Conservation (phyloP, 1,140 invertebrate genomes). For the Melanaphis sacchari region DNA sequence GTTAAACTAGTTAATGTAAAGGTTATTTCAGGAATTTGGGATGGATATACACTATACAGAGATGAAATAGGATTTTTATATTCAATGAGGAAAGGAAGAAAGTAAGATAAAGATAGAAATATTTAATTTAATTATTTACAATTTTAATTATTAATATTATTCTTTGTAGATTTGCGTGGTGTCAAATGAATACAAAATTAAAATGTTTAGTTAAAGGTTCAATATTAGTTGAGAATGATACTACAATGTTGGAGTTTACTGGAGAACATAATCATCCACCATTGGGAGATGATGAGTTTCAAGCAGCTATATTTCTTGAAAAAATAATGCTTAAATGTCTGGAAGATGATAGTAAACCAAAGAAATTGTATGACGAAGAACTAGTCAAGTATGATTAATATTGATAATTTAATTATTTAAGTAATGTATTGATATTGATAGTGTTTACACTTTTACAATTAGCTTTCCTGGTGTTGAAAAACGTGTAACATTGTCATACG, state of each 20-base stretch:
- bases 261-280: slow-evolving; percentile 51
- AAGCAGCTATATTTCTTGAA: slow-evolving; percentile 55
- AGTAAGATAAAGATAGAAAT: slow-evolving; percentile 22
- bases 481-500: slow-evolving; percentile 31
- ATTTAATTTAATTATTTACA: neutral
- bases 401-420: neutral
- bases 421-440: neutral
- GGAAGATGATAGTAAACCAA: slow-evolving; percentile 46
- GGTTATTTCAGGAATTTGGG: slow-evolving; percentile 34
- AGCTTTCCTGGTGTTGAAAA: slow-evolving; percentile 51
- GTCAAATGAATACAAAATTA: slow-evolving; percentile 51
- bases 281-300: slow-evolving; percentile 42
- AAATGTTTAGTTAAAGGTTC: slow-evolving; percentile 52
- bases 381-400: slow-evolving; percentile 37
- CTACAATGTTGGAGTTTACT: slow-evolving; percentile 29
- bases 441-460: neutral
- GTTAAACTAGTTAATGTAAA: slow-evolving; percentile 25
- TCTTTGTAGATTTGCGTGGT: slow-evolving; percentile 38
- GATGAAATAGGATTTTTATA: slow-evolving; percentile 52
- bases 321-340: slow-evolving; percentile 46
- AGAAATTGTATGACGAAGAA: slow-evolving; percentile 54
- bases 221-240: slow-evolving; percentile 17
- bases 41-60: slow-evolving; percentile 43
- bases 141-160: neutral
- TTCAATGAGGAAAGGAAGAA: slow-evolving; percentile 53